Conservation (phyloP, 1,140 invertebrate genomes). For the Lordiphosa stackelbergi region DNA sequence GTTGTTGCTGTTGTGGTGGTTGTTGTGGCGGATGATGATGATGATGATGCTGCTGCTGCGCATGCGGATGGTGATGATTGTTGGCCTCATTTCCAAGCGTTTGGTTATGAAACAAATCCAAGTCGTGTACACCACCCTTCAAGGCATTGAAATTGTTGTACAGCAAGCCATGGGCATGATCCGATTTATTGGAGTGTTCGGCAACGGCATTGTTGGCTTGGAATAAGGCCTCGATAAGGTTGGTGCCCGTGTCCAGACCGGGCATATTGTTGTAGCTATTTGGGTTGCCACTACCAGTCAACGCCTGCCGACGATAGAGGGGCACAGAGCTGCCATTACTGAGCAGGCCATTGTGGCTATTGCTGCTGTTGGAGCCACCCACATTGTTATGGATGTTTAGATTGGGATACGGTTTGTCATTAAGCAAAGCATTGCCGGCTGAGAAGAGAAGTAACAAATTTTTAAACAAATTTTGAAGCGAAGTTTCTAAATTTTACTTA, state of each 20-base stretch:
- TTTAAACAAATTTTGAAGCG: neutral
- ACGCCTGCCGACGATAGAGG: constrained; percentile 78
- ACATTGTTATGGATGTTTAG: constrained; percentile 48
- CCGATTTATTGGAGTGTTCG: constrained; percentile 56
- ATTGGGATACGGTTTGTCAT: constrained; percentile 52
- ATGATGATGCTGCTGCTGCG: constrained; percentile 39
- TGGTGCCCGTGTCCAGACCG: constrained; percentile 49
- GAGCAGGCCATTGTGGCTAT: constrained; percentile 37
- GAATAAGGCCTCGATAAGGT: constrained; percentile 66
- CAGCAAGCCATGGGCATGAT: constrained; percentile 51
- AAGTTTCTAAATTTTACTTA: constrained; percentile 20
- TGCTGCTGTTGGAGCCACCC: constrained; percentile 17
- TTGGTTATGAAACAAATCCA: constrained; percentile 59
- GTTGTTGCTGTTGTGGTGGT: too few relatives aligned
- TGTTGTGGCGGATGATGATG: constrained; percentile 31
- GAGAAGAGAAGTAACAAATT: neutral
- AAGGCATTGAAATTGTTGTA: constrained; percentile 65
- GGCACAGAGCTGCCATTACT: constrained; percentile 76
- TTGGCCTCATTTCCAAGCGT: constrained; percentile 19
- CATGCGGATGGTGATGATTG: constrained; percentile 26
- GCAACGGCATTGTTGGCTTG: constrained; percentile 57
- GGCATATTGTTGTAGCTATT: constrained; percentile 65
- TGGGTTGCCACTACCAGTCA: constrained; percentile 60
- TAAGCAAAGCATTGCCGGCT: constrained; percentile 44
- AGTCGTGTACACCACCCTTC: constrained; percentile 46